These are phyloP conservation scores for Sweltsa coloradensis DNA, from an alignment of 1,140 invertebrate species.

Conservation along the genomic window DNA sequence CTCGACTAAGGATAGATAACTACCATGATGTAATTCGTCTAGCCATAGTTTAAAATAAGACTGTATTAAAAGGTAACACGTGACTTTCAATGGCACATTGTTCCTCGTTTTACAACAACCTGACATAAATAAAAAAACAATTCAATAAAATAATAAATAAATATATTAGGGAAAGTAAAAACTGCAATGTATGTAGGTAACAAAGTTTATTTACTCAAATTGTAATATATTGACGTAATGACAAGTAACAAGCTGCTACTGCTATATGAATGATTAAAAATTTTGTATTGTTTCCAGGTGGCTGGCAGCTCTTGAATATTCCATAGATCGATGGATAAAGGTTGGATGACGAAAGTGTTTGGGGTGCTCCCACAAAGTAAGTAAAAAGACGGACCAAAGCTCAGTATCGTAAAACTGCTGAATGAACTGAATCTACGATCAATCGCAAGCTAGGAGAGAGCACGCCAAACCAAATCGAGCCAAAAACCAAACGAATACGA, in stretches of 20 bases:
- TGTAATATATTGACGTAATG: neutral
- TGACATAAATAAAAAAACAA: too few relatives aligned
- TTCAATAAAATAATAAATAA: slow-evolving; percentile 1
- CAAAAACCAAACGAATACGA: neutral
- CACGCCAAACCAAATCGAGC: neutral
- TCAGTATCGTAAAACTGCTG: neutral
- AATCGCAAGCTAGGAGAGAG: neutral
- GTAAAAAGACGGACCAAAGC: neutral
- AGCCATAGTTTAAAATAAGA: too few relatives aligned
- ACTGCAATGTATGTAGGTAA: neutral
- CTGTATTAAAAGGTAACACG: too few relatives aligned
- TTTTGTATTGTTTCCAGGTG: slow-evolving; percentile 53
- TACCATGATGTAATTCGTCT: too few relatives aligned
- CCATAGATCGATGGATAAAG: slow-evolving; percentile 93
- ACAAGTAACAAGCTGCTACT: neutral
- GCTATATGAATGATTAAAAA: slow-evolving; percentile 6
- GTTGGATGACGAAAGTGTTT: slow-evolving; percentile 47
- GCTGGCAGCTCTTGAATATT: slow-evolving; percentile 87
- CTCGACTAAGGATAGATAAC: too few relatives aligned
- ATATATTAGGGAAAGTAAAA: neutral
- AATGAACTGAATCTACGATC: neutral
- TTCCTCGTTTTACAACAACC: too few relatives aligned
- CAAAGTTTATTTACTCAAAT: neutral
- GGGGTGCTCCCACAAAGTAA: slow-evolving; percentile 1
- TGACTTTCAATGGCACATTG: too few relatives aligned